Evolutionary conservation across 2,113 vertebrate species (phyloP).

Genomic region (Ailuropoda melanoleuca): DNA sequence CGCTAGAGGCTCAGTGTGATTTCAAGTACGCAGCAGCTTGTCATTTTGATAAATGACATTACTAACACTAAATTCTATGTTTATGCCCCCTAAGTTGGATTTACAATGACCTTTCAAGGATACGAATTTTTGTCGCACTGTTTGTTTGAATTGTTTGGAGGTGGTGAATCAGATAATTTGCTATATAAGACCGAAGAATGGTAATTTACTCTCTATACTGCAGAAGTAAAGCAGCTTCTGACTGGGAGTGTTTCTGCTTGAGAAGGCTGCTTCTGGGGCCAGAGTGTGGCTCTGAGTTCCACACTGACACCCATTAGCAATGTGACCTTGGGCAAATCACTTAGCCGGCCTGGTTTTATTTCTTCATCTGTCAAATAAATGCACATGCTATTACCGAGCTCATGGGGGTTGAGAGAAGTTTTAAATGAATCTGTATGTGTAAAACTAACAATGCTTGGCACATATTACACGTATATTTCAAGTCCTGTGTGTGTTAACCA

Average conservation of each 20-base stretch:
- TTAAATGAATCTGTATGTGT: neutral
- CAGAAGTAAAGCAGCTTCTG: neutral
- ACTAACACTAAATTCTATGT: neutral
- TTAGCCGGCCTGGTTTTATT: neutral
- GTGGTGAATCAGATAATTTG: neutral
- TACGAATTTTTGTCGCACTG: neutral
- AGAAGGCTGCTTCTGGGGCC: neutral
- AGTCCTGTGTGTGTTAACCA: neutral
- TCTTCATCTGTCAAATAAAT: neutral
- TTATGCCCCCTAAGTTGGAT: neutral
- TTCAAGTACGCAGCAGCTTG: neutral
- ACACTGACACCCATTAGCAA: neutral
- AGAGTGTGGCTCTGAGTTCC: neutral
- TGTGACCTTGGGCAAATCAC: neutral
- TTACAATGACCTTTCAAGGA: slow-evolving; percentile 6
- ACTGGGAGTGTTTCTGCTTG: neutral
- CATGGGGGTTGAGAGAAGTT: neutral
- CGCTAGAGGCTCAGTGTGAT: neutral
- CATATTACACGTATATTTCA: neutral
- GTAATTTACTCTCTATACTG: too few relatives aligned
- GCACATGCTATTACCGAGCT: neutral
- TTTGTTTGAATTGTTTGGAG: neutral
- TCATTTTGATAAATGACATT: neutral
- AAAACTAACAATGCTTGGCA: neutral
- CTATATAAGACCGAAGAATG: neutral